phyloP scores from a whole-genome alignment of 2,888 invertebrate genomes.

The Atherix ibis region DNA sequence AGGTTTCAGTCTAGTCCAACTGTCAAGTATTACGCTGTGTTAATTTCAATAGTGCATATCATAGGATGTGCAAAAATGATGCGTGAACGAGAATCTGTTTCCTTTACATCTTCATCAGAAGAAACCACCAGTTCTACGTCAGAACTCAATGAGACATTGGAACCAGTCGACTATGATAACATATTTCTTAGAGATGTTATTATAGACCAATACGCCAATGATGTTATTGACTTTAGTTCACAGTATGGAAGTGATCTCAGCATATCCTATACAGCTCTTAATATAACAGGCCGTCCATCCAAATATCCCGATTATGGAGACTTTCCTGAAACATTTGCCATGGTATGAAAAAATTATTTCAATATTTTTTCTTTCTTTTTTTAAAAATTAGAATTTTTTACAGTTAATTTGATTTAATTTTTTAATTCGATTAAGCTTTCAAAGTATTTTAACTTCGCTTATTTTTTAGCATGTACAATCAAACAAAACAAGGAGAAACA shows the following conservation, averaged over 20 bases:
- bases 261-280: constrained; percentile 74
- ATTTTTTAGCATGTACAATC: constrained; percentile 2
- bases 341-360: constrained; percentile 64
- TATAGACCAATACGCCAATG: constrained; percentile 61
- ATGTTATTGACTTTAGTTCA: constrained; percentile 70
- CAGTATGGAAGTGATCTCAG: constrained; percentile 80
- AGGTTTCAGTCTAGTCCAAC: too few relatives aligned
- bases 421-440: too few relatives aligned
- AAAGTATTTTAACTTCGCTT: too few relatives aligned
- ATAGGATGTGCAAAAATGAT: too few relatives aligned
- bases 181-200: constrained; percentile 11
- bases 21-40: too few relatives aligned
- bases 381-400: too few relatives aligned
- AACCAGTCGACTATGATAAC: neutral
- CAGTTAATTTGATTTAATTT: too few relatives aligned
- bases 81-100: too few relatives aligned
- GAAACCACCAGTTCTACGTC: neutral
- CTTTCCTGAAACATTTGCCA: constrained; percentile 76
- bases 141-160: neutral
- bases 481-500: neutral
- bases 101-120: too few relatives aligned
- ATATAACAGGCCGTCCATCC: constrained; percentile 67
- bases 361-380: too few relatives aligned
- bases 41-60: too few relatives aligned
- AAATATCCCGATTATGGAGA: constrained; percentile 84